A percentile compares a stretch with the other conserved stretches of the same genome.
phyloP scores from a whole-genome alignment of 2,888 invertebrate genomes.

The Mimumesa dahlbomi region DNA sequence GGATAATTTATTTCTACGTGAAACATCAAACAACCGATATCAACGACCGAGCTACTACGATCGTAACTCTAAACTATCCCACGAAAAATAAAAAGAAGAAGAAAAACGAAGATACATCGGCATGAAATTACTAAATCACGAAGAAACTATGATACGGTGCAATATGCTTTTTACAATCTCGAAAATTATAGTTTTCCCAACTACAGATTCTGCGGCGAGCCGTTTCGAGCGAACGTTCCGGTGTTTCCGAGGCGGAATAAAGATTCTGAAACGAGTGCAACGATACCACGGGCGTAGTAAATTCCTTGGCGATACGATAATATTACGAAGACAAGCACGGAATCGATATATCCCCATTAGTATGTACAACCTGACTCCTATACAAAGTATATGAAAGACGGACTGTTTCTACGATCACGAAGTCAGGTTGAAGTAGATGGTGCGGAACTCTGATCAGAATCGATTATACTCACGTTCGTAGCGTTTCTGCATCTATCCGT shows the following conservation, averaged over 20 bases:
- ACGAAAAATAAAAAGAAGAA: too few species aligned
- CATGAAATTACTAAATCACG: too few species aligned
- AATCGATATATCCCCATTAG: constrained; percentile 10
- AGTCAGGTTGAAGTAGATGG: constrained; percentile 36
- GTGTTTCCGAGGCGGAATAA: background rate
- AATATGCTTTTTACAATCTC: too few species aligned
- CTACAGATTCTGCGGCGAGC: too few species aligned
- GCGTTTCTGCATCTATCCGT: constrained; percentile 27
- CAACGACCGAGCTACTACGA: too few species aligned
- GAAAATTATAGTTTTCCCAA: too few species aligned
- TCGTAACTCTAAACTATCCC: background rate
- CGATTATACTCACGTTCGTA: constrained; percentile 46
- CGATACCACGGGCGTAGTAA: background rate
- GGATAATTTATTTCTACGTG: constrained; percentile 47
- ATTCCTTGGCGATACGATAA: too few species aligned
- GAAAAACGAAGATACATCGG: too few species aligned
- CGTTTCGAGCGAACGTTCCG: too few species aligned
- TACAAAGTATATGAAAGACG: background rate
- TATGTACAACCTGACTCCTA: constrained; percentile 10
- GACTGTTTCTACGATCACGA: constrained; percentile 22
- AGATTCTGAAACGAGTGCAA: background rate
- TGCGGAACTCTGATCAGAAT: constrained; percentile 45
- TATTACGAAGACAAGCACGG: background rate
- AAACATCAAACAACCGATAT: too few species aligned
- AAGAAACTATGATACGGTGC: too few species aligned